phyloP scores from a whole-genome alignment of 2,797 vertebrate genomes.

The Bryconaethiops microstoma region DNA sequence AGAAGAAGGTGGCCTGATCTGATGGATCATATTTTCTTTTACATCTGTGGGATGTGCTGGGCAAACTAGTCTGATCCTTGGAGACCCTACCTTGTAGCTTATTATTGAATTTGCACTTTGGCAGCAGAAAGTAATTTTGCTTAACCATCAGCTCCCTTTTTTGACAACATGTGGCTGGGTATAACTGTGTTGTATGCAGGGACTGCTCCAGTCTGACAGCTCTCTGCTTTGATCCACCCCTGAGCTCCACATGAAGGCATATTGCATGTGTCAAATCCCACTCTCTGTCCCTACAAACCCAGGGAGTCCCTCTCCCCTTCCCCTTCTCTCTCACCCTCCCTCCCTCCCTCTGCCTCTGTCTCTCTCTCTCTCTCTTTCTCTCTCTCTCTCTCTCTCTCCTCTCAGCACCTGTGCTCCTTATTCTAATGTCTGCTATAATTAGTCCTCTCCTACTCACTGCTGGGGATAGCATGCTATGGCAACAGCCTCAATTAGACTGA shows the following conservation, averaged over 20 bases:
- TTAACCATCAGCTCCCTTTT: not conserved
- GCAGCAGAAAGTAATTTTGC: not conserved
- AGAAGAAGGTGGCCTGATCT: too few species aligned
- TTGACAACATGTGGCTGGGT: constrained; percentile 7
- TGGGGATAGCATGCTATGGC: constrained; percentile 57
- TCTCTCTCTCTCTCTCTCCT: constrained; percentile 7
- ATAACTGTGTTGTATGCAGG: constrained; percentile 14
- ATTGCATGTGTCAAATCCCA: constrained; percentile 41
- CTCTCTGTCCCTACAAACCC: not conserved
- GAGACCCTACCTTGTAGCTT: too few species aligned
- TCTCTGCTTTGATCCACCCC: constrained; percentile 32
- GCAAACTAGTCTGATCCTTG: too few species aligned
- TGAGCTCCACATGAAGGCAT: constrained; percentile 33
- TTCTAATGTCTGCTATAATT: constrained; percentile 66
- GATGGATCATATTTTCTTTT: too few species aligned
- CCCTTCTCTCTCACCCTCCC: not conserved
- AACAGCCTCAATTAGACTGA: constrained; percentile 66
- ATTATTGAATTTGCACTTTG: not conserved
- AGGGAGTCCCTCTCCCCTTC: constrained; percentile 1
- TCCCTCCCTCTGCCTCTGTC: constrained; percentile 9
- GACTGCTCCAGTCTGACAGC: constrained; percentile 56
- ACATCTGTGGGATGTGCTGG: not conserved
- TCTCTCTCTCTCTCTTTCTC: constrained; percentile 11
- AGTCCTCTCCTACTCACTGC: constrained; percentile 58
- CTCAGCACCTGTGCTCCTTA: constrained; percentile 44